Evolutionary conservation across 1,140 invertebrate species (phyloP).

Genomic region (Physella acuta): DNA sequence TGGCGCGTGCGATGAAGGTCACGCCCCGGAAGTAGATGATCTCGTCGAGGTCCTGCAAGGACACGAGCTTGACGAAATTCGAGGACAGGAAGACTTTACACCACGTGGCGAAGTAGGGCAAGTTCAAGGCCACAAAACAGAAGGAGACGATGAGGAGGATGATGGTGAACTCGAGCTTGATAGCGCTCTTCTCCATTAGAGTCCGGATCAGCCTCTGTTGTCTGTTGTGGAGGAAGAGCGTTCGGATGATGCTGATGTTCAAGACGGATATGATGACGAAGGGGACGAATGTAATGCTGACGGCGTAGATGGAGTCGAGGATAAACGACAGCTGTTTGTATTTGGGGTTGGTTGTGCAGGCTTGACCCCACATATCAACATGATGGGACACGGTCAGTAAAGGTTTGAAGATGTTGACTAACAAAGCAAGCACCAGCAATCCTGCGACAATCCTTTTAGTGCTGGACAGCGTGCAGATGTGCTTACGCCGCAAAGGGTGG

Average conservation of each 20-base stretch:
- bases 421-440: slow-evolving; percentile 27
- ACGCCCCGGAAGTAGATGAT: slow-evolving; percentile 24
- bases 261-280: slow-evolving; percentile 45
- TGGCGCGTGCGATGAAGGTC: slow-evolving; percentile 42
- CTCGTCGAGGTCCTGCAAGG: too few species aligned
- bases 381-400: slow-evolving; percentile 36
- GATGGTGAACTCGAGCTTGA: slow-evolving; percentile 45
- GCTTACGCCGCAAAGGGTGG: slow-evolving; percentile 34
- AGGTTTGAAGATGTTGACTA: slow-evolving; percentile 45
- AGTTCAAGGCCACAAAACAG: slow-evolving; percentile 43
- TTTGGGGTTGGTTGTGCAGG: slow-evolving; percentile 36
- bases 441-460: slow-evolving; percentile 35
- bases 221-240: slow-evolving; percentile 30
- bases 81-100: slow-evolving; percentile 33
- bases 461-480: slow-evolving; percentile 31
- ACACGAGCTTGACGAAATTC: not conserved
- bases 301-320: slow-evolving; percentile 46
- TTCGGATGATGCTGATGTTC: slow-evolving; percentile 45
- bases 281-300: slow-evolving; percentile 48
- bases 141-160: slow-evolving; percentile 44
- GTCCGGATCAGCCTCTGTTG: slow-evolving; percentile 30
- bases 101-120: slow-evolving; percentile 50
- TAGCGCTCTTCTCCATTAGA: slow-evolving; percentile 44
- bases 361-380: slow-evolving; percentile 27
- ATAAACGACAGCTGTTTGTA: slow-evolving; percentile 40